Evolutionary conservation across 2,797 vertebrate species (phyloP).

Genomic region (Scarus forsteni): DNA sequence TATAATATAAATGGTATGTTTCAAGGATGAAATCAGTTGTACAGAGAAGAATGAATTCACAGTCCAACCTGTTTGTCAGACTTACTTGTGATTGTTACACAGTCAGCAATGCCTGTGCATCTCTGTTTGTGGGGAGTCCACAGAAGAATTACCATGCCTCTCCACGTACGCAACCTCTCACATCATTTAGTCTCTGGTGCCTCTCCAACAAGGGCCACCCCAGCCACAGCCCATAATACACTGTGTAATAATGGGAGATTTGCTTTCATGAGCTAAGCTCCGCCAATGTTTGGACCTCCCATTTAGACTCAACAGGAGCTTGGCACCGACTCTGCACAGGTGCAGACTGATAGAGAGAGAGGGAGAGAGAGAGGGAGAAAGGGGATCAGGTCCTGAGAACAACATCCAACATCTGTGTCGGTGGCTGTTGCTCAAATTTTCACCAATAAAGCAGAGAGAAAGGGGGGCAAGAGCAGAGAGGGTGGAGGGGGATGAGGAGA

Average conservation of each 20-base stretch:
- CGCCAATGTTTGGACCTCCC: constrained; percentile 86
- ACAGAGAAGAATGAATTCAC: background rate
- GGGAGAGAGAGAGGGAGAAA: constrained; percentile 16
- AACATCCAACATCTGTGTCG: constrained; percentile 77
- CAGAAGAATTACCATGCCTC: constrained; percentile 46
- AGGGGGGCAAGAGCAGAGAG: constrained; percentile 43
- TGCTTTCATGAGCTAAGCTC: constrained; percentile 81
- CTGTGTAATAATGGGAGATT: constrained; percentile 83
- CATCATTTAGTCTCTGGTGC: constrained; percentile 61
- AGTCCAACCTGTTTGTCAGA: no score
- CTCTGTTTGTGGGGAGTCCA: constrained; percentile 11
- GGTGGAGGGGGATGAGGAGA: constrained; percentile 47
- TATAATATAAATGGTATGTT: background rate
- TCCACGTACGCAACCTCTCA: constrained; percentile 40
- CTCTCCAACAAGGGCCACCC: constrained; percentile 59
- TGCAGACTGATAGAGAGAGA: constrained; percentile 66
- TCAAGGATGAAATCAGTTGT: background rate
- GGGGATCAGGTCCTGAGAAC: constrained; percentile 48
- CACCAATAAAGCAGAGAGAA: constrained; percentile 61
- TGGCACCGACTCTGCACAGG: constrained; percentile 85
- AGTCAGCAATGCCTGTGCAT: constrained; percentile 2
- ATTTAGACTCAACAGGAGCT: constrained; percentile 86
- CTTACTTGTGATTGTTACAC: constrained; percentile 2
- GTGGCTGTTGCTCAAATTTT: constrained; percentile 70
- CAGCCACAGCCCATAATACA: constrained; percentile 62